These are phyloP conservation scores for Ia io DNA, from an alignment of 2,113 vertebrate species.

Conservation along the genomic window DNA sequence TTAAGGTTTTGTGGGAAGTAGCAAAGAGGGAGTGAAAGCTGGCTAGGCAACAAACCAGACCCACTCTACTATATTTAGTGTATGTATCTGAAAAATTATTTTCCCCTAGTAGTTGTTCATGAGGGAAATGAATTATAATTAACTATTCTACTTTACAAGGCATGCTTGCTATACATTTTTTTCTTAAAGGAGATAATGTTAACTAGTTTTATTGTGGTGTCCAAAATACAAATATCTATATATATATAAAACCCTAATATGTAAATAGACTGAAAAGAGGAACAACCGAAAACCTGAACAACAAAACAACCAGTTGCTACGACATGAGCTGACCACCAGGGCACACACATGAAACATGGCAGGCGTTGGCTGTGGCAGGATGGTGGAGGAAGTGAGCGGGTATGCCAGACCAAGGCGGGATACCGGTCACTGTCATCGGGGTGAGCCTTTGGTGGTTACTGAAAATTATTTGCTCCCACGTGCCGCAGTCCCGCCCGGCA, in stretches of 20 bases:
- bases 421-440: too few relatives aligned
- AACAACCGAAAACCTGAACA: too few relatives aligned
- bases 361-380: too few relatives aligned
- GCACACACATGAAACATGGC: too few relatives aligned
- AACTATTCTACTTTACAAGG: not conserved
- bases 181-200: not conserved
- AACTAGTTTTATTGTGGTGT: not conserved
- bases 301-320: too few relatives aligned
- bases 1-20: not conserved
- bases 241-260: too few relatives aligned
- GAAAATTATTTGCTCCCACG: too few relatives aligned
- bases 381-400: too few relatives aligned
- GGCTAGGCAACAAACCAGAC: not conserved
- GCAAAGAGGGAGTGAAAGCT: not conserved
- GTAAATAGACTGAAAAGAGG: too few relatives aligned
- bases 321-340: too few relatives aligned
- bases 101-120: not conserved
- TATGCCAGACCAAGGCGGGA: too few relatives aligned
- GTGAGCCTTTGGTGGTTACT: too few relatives aligned
- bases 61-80: not conserved
- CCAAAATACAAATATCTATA: not conserved
- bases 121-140: not conserved
- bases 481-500: accelerated
- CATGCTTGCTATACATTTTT: not conserved
- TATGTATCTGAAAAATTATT: not conserved